Percentiles rank a stretch among this genome's conserved stretches.
phyloP scores from a whole-genome alignment of 2,113 vertebrate species.

The Pholis gunnellus region DNA sequence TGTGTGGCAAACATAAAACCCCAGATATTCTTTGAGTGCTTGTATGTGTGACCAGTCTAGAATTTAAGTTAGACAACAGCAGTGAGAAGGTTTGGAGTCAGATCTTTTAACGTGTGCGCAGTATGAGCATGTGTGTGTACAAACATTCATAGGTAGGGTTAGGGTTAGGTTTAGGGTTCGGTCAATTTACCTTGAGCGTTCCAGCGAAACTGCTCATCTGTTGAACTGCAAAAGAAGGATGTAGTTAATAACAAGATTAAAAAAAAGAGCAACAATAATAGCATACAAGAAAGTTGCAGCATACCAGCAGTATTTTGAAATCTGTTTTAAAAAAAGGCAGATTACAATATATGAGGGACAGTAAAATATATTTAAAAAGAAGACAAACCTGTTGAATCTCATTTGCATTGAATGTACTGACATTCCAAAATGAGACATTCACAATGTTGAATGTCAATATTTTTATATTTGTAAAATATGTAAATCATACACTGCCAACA shows the following conservation, averaged over 20 bases:
- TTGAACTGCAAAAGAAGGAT: conserved; percentile 88
- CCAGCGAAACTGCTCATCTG: conserved; percentile 98
- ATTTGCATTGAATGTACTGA: neutral
- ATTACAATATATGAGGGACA: neutral
- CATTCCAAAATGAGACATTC: neutral
- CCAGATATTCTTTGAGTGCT: neutral
- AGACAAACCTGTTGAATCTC: neutral
- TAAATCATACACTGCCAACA: neutral
- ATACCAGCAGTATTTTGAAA: neutral
- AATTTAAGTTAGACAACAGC: neutral
- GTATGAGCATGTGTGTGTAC: neutral
- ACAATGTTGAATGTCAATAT: neutral
- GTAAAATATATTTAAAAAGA: neutral
- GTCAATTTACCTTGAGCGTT: conserved; percentile 91
- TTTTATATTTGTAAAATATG: neutral
- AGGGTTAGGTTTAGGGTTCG: too few relatives aligned
- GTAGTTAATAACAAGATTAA: conserved; percentile 5
- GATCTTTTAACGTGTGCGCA: neutral
- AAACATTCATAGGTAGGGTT: neutral
- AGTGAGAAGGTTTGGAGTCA: neutral
- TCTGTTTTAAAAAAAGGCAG: neutral
- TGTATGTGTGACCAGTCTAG: neutral
- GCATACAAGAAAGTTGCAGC: neutral
- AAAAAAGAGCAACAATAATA: neutral
- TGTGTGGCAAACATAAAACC: conserved; percentile 13